Evolutionary conservation across 2,797 vertebrate species (phyloP).

Genomic region (Emydoidea blandingii): DNA sequence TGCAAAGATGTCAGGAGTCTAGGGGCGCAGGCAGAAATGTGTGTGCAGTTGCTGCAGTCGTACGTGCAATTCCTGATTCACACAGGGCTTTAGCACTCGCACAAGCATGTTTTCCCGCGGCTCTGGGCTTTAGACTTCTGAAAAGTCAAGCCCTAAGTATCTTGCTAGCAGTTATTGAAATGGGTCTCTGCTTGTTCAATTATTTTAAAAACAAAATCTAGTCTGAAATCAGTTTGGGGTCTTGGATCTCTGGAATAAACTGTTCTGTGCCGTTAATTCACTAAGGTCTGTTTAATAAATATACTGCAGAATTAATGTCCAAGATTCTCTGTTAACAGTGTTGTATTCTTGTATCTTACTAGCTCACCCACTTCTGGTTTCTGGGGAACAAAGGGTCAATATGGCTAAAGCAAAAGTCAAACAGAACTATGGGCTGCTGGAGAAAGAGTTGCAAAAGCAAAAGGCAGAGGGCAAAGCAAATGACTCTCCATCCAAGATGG

Average conservation of each 20-base stretch:
- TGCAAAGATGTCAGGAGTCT: neutral
- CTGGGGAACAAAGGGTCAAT: conserved; percentile 91
- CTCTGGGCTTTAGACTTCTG: neutral
- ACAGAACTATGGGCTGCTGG: conserved; percentile 85
- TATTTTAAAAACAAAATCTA: neutral
- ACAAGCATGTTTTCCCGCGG: neutral
- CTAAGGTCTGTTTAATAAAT: neutral
- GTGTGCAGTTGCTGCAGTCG: neutral
- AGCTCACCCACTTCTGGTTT: conserved; percentile 82
- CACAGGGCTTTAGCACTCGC: neutral
- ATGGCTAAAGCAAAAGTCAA: conserved; percentile 86
- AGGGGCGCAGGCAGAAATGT: neutral
- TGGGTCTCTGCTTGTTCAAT: neutral
- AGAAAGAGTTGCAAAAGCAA: conserved; percentile 85
- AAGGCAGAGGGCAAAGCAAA: conserved; percentile 70
- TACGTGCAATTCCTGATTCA: neutral
- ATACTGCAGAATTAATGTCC: neutral
- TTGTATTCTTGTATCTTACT: neutral
- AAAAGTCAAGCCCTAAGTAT: neutral
- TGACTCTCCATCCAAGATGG: neutral
- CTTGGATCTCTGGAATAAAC: neutral
- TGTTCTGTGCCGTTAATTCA: neutral
- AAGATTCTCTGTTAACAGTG: neutral
- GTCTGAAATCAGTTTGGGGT: neutral
- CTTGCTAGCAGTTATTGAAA: neutral